Evolutionary conservation across 2,797 vertebrate genomes (phyloP).

Genomic region (Pogoniulus pusillus): DNA sequence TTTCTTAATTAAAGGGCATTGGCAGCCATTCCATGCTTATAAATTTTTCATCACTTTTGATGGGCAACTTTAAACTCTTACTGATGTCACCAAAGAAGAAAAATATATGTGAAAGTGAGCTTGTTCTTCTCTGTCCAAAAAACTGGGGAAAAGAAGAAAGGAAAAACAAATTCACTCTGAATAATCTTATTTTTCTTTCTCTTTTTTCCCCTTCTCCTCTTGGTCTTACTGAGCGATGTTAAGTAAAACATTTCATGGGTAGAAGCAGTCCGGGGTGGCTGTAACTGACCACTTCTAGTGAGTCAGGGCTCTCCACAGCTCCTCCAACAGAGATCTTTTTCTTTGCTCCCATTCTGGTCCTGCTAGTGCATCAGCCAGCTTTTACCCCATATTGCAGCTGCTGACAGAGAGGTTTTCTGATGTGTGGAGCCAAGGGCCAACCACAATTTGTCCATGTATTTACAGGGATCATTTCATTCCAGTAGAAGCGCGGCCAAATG

Average conservation of each 20-base stretch:
- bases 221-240: slow-evolving; percentile 1
- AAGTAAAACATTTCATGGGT: slow-evolving; percentile 39
- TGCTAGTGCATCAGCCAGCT: slow-evolving; percentile 39
- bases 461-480: slow-evolving; percentile 64
- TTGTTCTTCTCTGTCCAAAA: neutral
- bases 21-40: neutral
- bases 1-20: neutral
- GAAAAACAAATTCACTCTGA: neutral
- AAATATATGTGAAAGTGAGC: neutral
- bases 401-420: slow-evolving; percentile 67
- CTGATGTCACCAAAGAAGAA: neutral
- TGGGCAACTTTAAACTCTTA: neutral
- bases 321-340: slow-evolving; percentile 56
- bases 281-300: neutral
- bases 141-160: neutral
- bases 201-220: neutral
- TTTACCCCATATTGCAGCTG: slow-evolving; percentile 53
- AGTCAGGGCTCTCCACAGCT: slow-evolving; percentile 35
- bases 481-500: slow-evolving; percentile 23
- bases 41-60: neutral
- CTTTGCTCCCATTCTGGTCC: slow-evolving; percentile 53
- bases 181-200: neutral
- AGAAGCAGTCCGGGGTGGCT: neutral
- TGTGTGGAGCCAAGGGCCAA: slow-evolving; percentile 51
- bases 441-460: slow-evolving; percentile 66